Evolutionary conservation across 2,888 invertebrate species (phyloP).

Genomic region (Phaedon cochleariae): DNA sequence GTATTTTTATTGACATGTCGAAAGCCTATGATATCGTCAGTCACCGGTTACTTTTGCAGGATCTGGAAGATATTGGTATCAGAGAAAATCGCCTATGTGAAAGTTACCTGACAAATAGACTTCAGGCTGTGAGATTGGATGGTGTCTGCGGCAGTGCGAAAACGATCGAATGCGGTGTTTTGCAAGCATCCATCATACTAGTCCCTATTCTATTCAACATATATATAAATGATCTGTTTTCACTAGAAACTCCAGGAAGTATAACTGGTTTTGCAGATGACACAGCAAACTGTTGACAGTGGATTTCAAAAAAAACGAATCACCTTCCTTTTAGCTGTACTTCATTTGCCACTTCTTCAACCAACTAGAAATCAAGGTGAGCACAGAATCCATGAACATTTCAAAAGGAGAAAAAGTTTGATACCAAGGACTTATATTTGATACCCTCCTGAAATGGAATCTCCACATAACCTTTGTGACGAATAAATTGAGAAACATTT

Average conservation of each 20-base stretch:
- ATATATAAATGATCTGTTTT: conserved; percentile 11
- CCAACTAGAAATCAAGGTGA: not conserved
- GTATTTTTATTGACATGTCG: conserved; percentile 10
- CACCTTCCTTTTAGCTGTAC: conserved; percentile 3
- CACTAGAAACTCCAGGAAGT: not conserved
- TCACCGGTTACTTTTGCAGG: conserved; percentile 9
- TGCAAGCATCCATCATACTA: conserved; percentile 8
- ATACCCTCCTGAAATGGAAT: conserved; percentile 8
- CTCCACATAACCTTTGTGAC: conserved; percentile 2
- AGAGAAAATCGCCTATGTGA: conserved; percentile 8
- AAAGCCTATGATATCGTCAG: conserved; percentile 6
- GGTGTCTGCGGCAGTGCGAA: not conserved
- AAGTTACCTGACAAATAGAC: conserved; percentile 3
- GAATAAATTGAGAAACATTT: not conserved
- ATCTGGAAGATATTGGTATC: conserved; percentile 9
- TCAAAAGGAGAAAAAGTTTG: not conserved
- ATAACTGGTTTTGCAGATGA: conserved; percentile 16
- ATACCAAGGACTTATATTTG: not conserved
- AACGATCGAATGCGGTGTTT: conserved; percentile 3
- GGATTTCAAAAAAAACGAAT: conserved; percentile 15
- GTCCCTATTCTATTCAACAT: conserved; percentile 2
- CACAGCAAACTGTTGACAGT: conserved; percentile 9
- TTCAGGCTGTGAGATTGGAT: conserved; percentile 4
- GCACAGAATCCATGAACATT: not conserved
- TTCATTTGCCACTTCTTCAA: not conserved